Evolutionary conservation across 2,888 invertebrate species (phyloP).

Genomic region (Drosophila birchii): DNA sequence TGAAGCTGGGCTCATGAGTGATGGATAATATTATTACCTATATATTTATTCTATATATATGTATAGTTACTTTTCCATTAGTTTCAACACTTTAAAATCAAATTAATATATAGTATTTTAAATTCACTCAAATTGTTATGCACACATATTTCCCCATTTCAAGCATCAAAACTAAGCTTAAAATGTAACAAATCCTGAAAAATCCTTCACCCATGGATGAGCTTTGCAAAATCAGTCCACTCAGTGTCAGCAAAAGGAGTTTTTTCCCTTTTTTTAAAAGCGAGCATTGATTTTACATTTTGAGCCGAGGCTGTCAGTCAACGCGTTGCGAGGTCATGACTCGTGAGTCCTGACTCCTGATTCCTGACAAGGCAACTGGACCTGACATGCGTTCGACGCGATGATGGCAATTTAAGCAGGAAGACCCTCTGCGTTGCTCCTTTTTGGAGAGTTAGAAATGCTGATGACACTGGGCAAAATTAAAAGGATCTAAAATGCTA

Average conservation of each 20-base stretch:
- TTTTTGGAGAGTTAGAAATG: conserved; percentile 2
- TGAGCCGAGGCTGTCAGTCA: conserved; percentile 72
- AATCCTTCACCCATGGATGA: conserved; percentile 13
- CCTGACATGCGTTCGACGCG: conserved; percentile 74
- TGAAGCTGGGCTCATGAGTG: not conserved
- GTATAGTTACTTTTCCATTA: no score
- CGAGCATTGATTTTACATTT: conserved; percentile 74
- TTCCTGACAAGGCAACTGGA: conserved; percentile 36
- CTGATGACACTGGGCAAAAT: not conserved
- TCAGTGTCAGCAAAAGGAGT: conserved; percentile 31
- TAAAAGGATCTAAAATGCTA: not conserved
- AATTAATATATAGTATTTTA: no score
- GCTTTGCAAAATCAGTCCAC: conserved; percentile 60
- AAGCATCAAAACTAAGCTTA: not conserved
- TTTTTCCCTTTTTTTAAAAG: not conserved
- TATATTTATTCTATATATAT: not conserved
- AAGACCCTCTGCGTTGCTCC: conserved; percentile 41
- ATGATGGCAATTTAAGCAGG: conserved; percentile 77
- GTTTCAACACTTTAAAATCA: no score
- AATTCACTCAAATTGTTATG: no score
- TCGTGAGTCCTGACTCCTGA: conserved; percentile 23
- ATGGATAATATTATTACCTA: not conserved
- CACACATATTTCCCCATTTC: no score
- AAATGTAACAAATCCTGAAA: conserved; percentile 1
- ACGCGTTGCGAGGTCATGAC: conserved; percentile 60